A percentile compares a stretch with the other conserved stretches of the same genome.
phyloP scores from a whole-genome alignment of 2,888 invertebrate genomes.

The Coenonympha arcania region DNA sequence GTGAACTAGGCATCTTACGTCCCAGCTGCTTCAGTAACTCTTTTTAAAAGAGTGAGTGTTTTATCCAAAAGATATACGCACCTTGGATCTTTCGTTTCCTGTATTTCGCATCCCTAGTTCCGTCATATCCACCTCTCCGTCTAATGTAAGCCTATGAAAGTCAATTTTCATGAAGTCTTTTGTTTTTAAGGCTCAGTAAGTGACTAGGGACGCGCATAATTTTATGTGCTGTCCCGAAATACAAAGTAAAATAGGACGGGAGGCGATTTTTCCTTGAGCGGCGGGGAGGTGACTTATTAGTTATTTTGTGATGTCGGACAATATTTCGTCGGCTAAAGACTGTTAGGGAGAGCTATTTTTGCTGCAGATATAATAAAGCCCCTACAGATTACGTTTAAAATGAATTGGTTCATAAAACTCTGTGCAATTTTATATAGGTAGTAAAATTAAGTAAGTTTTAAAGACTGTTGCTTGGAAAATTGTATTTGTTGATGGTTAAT shows the following conservation, averaged over 20 bases:
- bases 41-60: background rate
- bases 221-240: constrained; percentile 22
- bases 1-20: too few species aligned
- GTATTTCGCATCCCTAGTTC: constrained; percentile 6
- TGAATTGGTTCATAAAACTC: too few species aligned
- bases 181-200: constrained; percentile 31
- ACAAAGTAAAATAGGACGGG: constrained; percentile 12
- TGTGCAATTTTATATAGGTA: too few species aligned
- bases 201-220: constrained; percentile 27
- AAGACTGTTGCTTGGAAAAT: too few species aligned
- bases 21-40: too few species aligned
- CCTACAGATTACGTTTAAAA: too few species aligned
- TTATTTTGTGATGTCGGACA: constrained; percentile 2
- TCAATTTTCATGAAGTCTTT: constrained; percentile 36
- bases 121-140: constrained; percentile 19
- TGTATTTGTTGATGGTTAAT: too few species aligned
- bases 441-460: too few species aligned
- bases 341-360: background rate
- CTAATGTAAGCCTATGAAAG: constrained; percentile 32
- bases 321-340: constrained; percentile 2
- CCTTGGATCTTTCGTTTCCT: background rate
- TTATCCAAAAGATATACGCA: background rate
- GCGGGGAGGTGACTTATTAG: constrained; percentile 9
- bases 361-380: too few species aligned
- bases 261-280: constrained; percentile 11